phyloP scores from a whole-genome alignment of 1,140 invertebrate species.

The Trichogramma pretiosum region DNA sequence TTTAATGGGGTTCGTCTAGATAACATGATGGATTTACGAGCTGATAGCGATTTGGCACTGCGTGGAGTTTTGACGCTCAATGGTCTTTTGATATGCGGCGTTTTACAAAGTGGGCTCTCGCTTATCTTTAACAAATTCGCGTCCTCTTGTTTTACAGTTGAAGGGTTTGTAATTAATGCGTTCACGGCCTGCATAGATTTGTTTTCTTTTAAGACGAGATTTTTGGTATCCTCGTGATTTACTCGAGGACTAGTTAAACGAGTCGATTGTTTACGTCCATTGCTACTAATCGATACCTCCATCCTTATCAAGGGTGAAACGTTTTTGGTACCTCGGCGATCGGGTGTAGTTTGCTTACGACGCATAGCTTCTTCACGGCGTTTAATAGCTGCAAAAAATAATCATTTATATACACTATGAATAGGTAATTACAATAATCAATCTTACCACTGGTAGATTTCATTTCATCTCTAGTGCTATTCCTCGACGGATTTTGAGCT shows the following conservation, averaged over 20 bases:
- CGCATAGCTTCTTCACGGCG: conserved; percentile 5
- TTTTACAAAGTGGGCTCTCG: conserved; percentile 26
- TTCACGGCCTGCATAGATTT: background rate
- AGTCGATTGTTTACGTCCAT: conserved; percentile 2
- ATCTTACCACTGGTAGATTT: background rate
- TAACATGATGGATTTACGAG: conserved; percentile 27
- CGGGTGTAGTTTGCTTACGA: too few relatives aligned
- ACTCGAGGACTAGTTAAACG: conserved; percentile 2
- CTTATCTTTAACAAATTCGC: conserved; percentile 24
- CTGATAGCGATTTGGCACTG: conserved; percentile 32
- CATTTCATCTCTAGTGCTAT: background rate
- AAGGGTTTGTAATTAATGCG: background rate
- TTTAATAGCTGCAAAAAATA: too few relatives aligned
- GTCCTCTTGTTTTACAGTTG: background rate
- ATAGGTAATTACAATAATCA: too few relatives aligned
- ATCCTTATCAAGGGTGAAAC: conserved; percentile 19
- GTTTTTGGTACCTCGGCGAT: too few relatives aligned
- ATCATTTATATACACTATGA: too few relatives aligned
- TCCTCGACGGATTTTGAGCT: background rate
- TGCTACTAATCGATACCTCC: conserved; percentile 14
- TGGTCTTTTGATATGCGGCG: conserved; percentile 40
- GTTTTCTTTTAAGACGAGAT: conserved; percentile 9
- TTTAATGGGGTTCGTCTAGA: conserved; percentile 39
- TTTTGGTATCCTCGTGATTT: background rate
- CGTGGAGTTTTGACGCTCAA: conserved; percentile 37